A percentile compares a stretch with the other conserved stretches of the same genome.
These are phyloP conservation scores for Otocyon megalotis DNA, from an alignment of 2,113 vertebrate species.

Conservation along the genomic window DNA sequence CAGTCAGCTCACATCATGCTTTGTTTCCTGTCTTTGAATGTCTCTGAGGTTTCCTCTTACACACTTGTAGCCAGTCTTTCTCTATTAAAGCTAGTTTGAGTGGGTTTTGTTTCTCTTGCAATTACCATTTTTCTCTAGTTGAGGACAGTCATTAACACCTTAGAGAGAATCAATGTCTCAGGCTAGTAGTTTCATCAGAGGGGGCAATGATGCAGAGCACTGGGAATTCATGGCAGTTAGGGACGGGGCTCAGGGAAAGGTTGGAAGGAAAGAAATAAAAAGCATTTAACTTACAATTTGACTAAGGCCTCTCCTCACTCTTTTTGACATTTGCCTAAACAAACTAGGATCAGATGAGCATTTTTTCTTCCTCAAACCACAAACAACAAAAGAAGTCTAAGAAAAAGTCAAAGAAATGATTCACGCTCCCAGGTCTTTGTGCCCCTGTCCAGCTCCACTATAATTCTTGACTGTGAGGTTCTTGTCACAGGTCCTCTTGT, in stretches of 20 bases:
- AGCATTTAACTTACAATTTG: not conserved
- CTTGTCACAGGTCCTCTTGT: not conserved
- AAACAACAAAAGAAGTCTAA: not conserved
- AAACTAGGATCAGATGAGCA: not conserved
- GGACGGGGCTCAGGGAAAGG: not conserved
- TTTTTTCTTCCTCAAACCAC: not conserved
- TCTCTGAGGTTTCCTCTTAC: conserved; percentile 30
- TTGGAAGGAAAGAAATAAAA: not conserved
- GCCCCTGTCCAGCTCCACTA: not conserved
- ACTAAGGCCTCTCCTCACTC: not conserved
- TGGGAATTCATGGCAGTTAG: no score
- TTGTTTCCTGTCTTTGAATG: not conserved
- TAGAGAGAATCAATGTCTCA: not conserved
- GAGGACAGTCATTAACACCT: not conserved
- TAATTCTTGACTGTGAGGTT: not conserved
- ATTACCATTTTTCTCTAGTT: not conserved
- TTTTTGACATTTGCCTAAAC: conserved; percentile 6
- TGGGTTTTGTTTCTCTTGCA: conserved; percentile 41
- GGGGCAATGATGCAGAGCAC: not conserved
- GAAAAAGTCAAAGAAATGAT: not conserved
- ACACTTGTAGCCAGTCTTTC: not conserved
- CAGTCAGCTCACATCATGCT: not conserved
- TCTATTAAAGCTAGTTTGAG: conserved; percentile 25
- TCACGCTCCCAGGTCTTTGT: not conserved
- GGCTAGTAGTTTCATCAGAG: not conserved